A percentile compares a stretch with the other conserved stretches of the same genome.
Conservation (phyloP, 1,140 invertebrate genomes). For the Papilio glaucus region DNA sequence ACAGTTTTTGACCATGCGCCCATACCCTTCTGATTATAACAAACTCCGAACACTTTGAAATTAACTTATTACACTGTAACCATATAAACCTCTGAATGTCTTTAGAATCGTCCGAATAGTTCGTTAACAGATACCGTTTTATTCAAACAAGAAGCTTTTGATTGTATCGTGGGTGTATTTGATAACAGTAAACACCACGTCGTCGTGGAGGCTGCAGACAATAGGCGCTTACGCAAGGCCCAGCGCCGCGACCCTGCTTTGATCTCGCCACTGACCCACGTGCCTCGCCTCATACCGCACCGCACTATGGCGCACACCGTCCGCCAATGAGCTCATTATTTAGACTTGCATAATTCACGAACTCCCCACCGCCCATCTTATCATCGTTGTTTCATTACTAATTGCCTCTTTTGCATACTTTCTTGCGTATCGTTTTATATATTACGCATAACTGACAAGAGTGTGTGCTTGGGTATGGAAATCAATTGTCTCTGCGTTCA, state of each 20-base stretch:
- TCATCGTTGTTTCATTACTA: not conserved
- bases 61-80: not conserved
- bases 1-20: no score
- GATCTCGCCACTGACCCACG: slow-evolving; percentile 78
- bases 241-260: slow-evolving; percentile 75
- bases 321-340: slow-evolving; percentile 53
- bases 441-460: no score
- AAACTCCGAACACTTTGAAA: no score
- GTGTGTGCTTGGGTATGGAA: no score
- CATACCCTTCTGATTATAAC: no score
- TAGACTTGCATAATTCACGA: slow-evolving; percentile 57
- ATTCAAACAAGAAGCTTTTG: not conserved
- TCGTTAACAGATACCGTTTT: not conserved
- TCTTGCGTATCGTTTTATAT: not conserved
- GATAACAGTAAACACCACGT: not conserved
- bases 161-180: not conserved
- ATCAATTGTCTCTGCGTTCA: no score
- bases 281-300: slow-evolving; percentile 53
- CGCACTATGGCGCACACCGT: slow-evolving; percentile 70
- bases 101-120: not conserved
- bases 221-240: slow-evolving; percentile 74
- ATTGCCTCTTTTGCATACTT: not conserved
- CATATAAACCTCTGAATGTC: not conserved
- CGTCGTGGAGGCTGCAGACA: slow-evolving; percentile 49
- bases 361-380: not conserved